Base-by-base conservation (phyloP, 30 jellyfish, hydroid and myxozoan species). In the Clytia hemisphaerica region DNA sequence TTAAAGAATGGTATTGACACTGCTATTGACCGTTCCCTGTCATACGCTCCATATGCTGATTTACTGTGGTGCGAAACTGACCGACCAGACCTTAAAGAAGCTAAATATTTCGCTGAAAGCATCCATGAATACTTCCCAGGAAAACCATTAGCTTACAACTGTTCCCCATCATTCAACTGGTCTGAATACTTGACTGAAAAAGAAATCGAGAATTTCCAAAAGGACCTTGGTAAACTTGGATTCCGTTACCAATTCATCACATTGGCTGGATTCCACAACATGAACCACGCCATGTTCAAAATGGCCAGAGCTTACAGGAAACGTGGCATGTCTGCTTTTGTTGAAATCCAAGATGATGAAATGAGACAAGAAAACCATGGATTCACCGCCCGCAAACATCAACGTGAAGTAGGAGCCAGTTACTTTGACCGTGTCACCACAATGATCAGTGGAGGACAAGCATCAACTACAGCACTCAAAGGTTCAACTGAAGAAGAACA, bases 401-500 rank as follows among this genome's bases (percentile, higher is more conserved):
- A 88, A 46, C 80, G 97, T 4, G 97, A 88, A 64, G 97, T 80
- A 25, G 97, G 97, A 14, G 80, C 97, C n/a, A 84, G 94, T 16
- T 88, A 79, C 53, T 88, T 88, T 48, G 97, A 88, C 35, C 53
- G 67, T 30, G 67, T 88, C 21, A 79, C 97, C 7, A 73, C 72
- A n/a, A 88, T 92, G 7, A 83, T 78, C 16, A 82, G 88, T 4
- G 93, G 94, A 30, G 97, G 97, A 4, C 45, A 58, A 16, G 70
- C 91, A 42, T 78, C 96, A 15, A 72, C 80, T 3, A 67, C 87
- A 14, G 97, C 97, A 25, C 47, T 88, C 24, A 61, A 79, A 37
- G 97, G 97, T 0, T 88, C 97, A 30, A 88, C 97, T 22, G 97
- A 88, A 55, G 97, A 88, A 71, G 94, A 86, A 65, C 96, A 86